phyloP scores from a whole-genome alignment of 2,888 invertebrate genomes.

The Odontocolon sp. region DNA sequence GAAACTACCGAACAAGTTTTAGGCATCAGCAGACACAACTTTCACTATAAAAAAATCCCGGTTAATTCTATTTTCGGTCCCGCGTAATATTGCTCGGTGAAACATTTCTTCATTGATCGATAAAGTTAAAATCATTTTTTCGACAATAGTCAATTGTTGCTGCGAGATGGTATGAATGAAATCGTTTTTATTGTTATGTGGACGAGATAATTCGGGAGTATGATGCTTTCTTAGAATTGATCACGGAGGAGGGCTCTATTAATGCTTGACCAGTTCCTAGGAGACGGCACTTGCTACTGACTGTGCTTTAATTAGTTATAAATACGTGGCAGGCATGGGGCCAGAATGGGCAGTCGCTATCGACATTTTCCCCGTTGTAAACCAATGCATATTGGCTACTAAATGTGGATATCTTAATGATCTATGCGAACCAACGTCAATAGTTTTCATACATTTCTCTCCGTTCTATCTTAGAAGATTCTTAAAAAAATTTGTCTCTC shows the following conservation, averaged over 20 bases:
- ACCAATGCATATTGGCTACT: not conserved
- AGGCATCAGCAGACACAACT: conserved; percentile 24
- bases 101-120: not conserved
- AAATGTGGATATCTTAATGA: not conserved
- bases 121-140: not conserved
- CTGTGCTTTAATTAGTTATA: conserved; percentile 77
- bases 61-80: conserved; percentile 10
- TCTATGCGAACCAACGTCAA: not conserved
- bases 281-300: conserved; percentile 66
- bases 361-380: conserved; percentile 59
- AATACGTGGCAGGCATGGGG: conserved; percentile 74
- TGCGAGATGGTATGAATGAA: not conserved
- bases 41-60: not conserved
- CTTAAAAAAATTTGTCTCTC: no score
- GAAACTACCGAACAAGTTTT: not conserved
- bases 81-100: not conserved
- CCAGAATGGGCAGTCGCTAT: conserved; percentile 67
- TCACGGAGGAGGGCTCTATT: conserved; percentile 45
- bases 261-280: conserved; percentile 67
- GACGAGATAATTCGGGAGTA: not conserved
- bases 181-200: not conserved
- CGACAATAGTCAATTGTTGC: not conserved
- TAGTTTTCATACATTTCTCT: no score
- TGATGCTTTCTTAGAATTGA: conserved; percentile 40
- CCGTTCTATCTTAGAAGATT: no score